Evolutionary conservation across 2,797 vertebrate genomes (phyloP).

Genomic region (Thaleichthys pacificus): DNA sequence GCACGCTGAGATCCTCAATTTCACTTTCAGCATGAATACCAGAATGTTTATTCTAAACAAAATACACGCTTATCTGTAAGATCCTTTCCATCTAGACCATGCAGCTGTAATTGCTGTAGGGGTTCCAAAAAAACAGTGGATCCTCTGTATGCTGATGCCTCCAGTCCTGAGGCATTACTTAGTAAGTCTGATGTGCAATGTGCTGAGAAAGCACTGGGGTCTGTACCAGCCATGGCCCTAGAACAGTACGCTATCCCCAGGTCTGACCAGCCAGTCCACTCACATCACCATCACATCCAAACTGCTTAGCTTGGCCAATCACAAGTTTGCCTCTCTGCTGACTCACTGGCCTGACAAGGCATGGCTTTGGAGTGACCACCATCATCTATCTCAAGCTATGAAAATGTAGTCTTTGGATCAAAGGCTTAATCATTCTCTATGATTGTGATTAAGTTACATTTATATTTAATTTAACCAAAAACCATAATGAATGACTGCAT

Average conservation of each 20-base stretch:
- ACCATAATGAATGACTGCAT: conserved; percentile 45
- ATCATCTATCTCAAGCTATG: conserved; percentile 44
- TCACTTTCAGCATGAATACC: neutral
- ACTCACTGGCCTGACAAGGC: conserved; percentile 72
- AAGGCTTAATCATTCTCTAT: too few species aligned
- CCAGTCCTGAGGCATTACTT: neutral
- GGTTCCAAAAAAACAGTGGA: neutral
- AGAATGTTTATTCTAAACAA: neutral
- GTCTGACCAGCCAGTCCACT: conserved; percentile 67
- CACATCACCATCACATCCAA: conserved; percentile 70
- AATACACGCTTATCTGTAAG: neutral
- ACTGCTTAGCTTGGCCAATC: conserved; percentile 74
- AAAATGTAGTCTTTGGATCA: conserved; percentile 66
- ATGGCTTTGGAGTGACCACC: neutral
- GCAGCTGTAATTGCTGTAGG: neutral
- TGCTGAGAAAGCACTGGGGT: conserved; percentile 72
- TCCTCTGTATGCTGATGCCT: neutral
- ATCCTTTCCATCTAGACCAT: neutral
- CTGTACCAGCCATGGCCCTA: conserved; percentile 50
- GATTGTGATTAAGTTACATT: neutral
- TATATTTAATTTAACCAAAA: conserved; percentile 46
- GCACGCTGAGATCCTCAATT: conserved; percentile 16
- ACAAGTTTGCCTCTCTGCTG: conserved; percentile 75
- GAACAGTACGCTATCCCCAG: conserved; percentile 54
- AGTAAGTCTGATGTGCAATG: conserved; percentile 17